phyloP scores from a whole-genome alignment of 64 coral and sea anemone genomes.

The Montipora efflorescens region DNA sequence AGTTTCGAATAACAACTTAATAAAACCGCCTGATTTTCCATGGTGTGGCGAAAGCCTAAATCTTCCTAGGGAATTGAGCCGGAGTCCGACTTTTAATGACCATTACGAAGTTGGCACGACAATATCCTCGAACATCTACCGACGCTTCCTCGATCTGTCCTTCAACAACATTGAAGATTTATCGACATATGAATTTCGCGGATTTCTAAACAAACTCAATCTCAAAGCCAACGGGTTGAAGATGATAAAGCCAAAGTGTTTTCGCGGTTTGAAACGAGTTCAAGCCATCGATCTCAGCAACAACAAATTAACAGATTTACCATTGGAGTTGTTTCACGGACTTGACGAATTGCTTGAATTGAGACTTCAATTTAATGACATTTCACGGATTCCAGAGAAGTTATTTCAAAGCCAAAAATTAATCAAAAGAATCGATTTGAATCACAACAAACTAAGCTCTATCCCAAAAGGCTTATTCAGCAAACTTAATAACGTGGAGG shows the following conservation, averaged over 20 bases:
- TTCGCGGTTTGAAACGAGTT: constrained; percentile 50
- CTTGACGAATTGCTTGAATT: constrained; percentile 42
- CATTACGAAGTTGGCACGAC: constrained; percentile 65
- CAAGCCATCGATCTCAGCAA: constrained; percentile 70
- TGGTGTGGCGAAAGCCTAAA: constrained; percentile 34
- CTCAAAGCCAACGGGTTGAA: constrained; percentile 72
- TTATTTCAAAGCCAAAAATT: constrained; percentile 34
- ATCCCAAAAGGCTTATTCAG: constrained; percentile 31
- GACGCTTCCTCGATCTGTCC: constrained; percentile 71
- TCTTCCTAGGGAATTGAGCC: constrained; percentile 68
- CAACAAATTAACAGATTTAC: constrained; percentile 56
- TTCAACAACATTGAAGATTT: constrained; percentile 76
- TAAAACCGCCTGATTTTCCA: constrained; percentile 70
- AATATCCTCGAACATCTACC: constrained; percentile 56
- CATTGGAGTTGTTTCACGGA: constrained; percentile 50
- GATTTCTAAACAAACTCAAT: constrained; percentile 65
- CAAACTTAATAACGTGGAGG: constrained; percentile 25
- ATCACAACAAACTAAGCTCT: constrained; percentile 43
- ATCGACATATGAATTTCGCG: constrained; percentile 49
- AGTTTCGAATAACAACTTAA: constrained; percentile 39
- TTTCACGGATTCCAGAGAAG: constrained; percentile 32
- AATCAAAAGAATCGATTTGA: constrained; percentile 54
- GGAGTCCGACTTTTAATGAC: constrained; percentile 40
- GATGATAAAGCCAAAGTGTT: constrained; percentile 29
- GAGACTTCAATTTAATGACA: constrained; percentile 67